These are phyloP conservation scores for Dendrocopos noguchii DNA, from an alignment of 2,113 vertebrate species.

Conservation along the genomic window DNA sequence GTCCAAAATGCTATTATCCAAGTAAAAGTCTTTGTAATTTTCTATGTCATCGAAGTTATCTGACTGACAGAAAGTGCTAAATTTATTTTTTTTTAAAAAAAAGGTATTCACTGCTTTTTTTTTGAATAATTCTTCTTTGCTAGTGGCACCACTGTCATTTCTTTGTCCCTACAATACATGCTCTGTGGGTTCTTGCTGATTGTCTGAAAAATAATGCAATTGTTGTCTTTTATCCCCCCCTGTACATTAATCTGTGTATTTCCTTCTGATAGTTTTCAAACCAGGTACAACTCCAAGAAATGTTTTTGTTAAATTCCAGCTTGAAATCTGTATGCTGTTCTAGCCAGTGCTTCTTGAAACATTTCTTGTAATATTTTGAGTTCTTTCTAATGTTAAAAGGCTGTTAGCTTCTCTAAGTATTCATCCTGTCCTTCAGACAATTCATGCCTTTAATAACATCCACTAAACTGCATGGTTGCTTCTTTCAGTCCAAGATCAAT, in stretches of 20 bases:
- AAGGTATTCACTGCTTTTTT: not conserved
- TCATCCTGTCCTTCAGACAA: not conserved
- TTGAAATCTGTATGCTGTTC: not conserved
- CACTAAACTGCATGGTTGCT: not conserved
- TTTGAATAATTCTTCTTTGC: not conserved
- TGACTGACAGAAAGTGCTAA: not conserved
- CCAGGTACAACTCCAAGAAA: not conserved
- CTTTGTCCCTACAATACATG: not conserved
- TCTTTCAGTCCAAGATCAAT: not conserved
- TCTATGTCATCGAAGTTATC: not conserved
- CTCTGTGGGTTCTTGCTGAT: not conserved
- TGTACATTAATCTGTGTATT: not conserved
- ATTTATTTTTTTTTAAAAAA: not conserved
- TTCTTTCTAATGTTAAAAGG: not conserved
- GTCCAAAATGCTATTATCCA: not conserved
- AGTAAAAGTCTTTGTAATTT: not conserved
- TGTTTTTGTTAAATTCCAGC: not conserved
- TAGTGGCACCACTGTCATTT: not conserved
- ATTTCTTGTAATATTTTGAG: not conserved
- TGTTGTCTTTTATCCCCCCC: not conserved
- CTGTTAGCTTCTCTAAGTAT: not conserved
- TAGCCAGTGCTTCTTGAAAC: not conserved
- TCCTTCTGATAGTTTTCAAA: not conserved
- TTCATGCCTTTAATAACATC: not conserved
- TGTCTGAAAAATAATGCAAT: not conserved